Conservation (phyloP, 2,888 invertebrate species). For the Nephrotoma guestfalica region DNA sequence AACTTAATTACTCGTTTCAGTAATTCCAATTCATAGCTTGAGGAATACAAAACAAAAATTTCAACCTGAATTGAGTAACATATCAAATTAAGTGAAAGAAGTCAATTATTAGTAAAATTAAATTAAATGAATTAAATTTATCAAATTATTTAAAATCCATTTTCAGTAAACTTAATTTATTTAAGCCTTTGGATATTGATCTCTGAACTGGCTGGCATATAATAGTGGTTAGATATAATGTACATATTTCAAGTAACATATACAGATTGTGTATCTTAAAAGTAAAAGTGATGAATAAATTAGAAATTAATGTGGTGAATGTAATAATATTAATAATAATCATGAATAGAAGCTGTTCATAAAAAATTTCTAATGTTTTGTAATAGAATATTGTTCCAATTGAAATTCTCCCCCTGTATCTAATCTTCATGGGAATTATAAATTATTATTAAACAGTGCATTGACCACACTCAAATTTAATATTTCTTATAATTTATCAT, state of each 20-base stretch:
- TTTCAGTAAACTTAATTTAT: background rate
- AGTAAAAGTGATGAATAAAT: background rate
- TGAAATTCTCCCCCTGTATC: background rate
- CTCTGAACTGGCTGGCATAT: background rate
- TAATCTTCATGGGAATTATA: background rate
- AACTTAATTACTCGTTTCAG: too few relatives aligned
- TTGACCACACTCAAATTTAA: background rate
- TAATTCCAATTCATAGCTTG: too few relatives aligned
- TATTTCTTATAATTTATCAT: background rate
- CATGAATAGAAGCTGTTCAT: background rate
- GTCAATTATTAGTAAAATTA: background rate
- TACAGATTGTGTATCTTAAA: background rate
- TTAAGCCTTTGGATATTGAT: background rate
- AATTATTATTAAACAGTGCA: background rate
- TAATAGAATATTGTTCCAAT: background rate
- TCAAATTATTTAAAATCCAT: background rate
- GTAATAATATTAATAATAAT: background rate
- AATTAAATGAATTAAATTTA: background rate
- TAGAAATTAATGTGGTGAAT: background rate
- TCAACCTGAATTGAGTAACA: too few relatives aligned
- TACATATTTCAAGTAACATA: background rate
- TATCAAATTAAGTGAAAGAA: background rate
- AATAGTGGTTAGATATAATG: background rate
- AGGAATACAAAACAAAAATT: too few relatives aligned
- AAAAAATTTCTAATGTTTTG: background rate